A percentile compares a stretch with the other conserved stretches of the same genome.
These are phyloP conservation scores for Squalus acanthias DNA, from an alignment of 2,797 vertebrate genomes.

Conservation along the genomic window DNA sequence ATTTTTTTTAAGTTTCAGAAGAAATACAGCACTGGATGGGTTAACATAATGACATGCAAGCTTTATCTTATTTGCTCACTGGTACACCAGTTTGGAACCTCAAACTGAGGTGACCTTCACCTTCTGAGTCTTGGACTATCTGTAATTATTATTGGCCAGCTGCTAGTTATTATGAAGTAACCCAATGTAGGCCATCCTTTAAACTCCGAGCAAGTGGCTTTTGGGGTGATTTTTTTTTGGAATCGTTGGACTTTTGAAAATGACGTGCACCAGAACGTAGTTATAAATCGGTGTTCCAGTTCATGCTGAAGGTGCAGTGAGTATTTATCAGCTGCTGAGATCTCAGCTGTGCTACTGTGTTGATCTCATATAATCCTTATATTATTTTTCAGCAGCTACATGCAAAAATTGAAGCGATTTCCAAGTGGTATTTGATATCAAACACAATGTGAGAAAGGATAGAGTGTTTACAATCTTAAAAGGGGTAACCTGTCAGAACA, in stretches of 20 bases:
- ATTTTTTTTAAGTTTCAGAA: background rate
- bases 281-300: background rate
- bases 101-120: background rate
- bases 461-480: background rate
- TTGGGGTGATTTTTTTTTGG: background rate
- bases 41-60: background rate
- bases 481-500: background rate
- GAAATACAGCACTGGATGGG: background rate
- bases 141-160: background rate
- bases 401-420: background rate
- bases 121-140: background rate
- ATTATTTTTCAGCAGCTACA: background rate
- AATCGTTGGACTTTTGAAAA: background rate
- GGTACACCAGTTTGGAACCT: background rate
- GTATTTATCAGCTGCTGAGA: background rate
- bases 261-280: background rate
- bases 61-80: constrained; percentile 17
- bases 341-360: background rate
- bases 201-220: background rate
- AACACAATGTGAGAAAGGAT: background rate
- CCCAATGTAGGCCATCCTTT: background rate
- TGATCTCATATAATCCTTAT: too few species aligned
- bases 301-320: background rate
- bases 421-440: background rate
- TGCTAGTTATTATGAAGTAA: background rate